Base-by-base conservation (phyloP, 2,888 invertebrate genomes). In the Caenorhabditis afra region DNA sequence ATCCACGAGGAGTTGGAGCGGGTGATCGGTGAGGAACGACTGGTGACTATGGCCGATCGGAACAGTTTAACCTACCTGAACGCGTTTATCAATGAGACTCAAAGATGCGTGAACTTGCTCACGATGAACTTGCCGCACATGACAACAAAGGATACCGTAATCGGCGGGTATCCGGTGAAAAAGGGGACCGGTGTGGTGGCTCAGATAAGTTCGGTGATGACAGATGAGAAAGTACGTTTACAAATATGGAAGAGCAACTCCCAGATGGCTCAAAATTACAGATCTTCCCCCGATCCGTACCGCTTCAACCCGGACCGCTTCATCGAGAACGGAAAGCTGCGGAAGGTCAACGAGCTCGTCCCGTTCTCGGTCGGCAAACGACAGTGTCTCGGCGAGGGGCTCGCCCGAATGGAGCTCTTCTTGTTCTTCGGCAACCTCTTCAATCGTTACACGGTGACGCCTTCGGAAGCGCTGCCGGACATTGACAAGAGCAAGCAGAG, bases 41-140 rank as follows among this genome's bases (percentile, higher is more conserved):
- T 76, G 8, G 71, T 84, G 8, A 84, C 82, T 0, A 77, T 66
- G 39, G 67, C 79, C 10, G 83, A 84, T 59, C 82, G 78, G 57
- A 74, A 49, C 16, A 29, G 45, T 5, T 66, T 84, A 0, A 61
- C 73, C 11, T 84, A 82, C 41, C 57, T 76, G 14, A 66, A 80
- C n/a, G 84, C 84, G 12, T 66, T 84, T 22, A 74, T 84, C 18
- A 82, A 78, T 70, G 83, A 82, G 61, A 66, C 65, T 18, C 81
- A 81, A 67, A 29, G 81, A 41, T 52, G 74, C 35, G 80, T 75
- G 23, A 82, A 82, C 50, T 50, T 82, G 0, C 58, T 82, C 11
- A 78, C 82, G 0, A 57, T 70, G 35, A 82, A 82, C 53, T 49
- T 80, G 0, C 49, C 58, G 35, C 82, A 78, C 44, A 37, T 41